Evolutionary conservation across 2,888 invertebrate species (phyloP).

Genomic region (Cataglyphis rosenhaueri): DNA sequence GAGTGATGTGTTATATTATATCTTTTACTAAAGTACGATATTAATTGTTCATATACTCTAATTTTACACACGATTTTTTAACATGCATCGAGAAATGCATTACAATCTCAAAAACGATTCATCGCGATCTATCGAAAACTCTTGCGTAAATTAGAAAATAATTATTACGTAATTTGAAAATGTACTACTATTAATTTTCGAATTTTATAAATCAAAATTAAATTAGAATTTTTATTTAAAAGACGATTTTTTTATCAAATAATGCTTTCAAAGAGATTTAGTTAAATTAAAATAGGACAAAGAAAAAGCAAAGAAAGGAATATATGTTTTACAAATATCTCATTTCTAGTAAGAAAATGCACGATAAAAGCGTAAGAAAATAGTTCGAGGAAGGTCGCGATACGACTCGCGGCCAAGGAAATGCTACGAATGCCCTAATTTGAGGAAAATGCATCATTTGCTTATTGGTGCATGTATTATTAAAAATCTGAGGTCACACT

Average conservation of each 20-base stretch:
- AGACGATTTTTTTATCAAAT: not conserved
- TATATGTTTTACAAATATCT: not conserved
- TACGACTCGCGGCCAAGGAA: not conserved
- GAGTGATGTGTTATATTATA: not conserved
- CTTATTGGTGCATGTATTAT: no score
- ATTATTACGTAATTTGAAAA: not conserved
- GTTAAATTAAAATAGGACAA: not conserved
- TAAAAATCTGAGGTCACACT: no score
- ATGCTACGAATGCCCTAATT: not conserved
- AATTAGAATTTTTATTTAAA: not conserved
- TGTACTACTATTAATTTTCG: not conserved
- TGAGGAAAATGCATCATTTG: not conserved
- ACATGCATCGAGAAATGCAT: conserved; percentile 6
- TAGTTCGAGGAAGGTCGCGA: not conserved
- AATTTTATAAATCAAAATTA: not conserved
- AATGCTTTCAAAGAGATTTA: not conserved
- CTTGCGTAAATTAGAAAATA: not conserved
- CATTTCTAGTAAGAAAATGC: not conserved
- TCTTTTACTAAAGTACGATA: conserved; percentile 4
- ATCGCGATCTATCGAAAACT: not conserved
- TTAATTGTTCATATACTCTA: not conserved
- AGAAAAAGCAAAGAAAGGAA: not conserved
- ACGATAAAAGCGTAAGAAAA: not conserved
- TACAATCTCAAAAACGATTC: not conserved
- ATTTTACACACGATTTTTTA: not conserved